A percentile compares a stretch with the other conserved stretches of the same genome.
These are phyloP conservation scores for Pollenia angustigena DNA, from an alignment of 2,888 invertebrate species.

Conservation along the genomic window DNA sequence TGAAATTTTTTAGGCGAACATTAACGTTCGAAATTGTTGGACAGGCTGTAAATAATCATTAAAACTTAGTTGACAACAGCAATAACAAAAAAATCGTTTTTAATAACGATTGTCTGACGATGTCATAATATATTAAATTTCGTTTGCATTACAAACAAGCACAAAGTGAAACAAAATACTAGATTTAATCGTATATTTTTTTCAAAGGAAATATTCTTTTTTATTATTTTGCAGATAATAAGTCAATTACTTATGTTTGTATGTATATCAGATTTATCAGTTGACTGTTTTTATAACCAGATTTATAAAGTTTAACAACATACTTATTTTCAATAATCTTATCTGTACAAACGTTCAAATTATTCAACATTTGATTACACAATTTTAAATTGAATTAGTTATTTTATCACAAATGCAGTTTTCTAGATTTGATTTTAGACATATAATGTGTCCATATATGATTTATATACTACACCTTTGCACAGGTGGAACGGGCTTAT, in stretches of 20 bases:
- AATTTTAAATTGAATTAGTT: background rate
- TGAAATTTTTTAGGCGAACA: too few relatives aligned
- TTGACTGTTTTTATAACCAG: slow-evolving; percentile 14
- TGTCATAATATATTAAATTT: background rate
- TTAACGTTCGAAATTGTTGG: too few relatives aligned
- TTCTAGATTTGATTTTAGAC: background rate
- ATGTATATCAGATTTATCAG: background rate
- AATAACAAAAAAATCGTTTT: background rate
- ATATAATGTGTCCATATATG: too few relatives aligned
- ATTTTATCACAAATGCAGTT: background rate
- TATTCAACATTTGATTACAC: background rate
- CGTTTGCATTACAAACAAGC: background rate
- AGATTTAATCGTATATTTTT: background rate
- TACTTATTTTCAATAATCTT: background rate
- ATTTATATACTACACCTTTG: too few relatives aligned
- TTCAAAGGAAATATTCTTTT: background rate
- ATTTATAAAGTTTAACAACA: background rate
- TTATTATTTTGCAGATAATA: background rate
- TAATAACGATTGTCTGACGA: background rate
- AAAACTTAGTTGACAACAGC: too few relatives aligned
- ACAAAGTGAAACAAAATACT: too few relatives aligned
- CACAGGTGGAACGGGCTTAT: too few relatives aligned
- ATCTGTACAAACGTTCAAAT: background rate
- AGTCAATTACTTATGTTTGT: too few relatives aligned
- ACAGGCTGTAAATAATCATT: too few relatives aligned